These are phyloP conservation scores for Casuarius casuarius DNA, from an alignment of 2,113 vertebrate species.

Conservation along the genomic window DNA sequence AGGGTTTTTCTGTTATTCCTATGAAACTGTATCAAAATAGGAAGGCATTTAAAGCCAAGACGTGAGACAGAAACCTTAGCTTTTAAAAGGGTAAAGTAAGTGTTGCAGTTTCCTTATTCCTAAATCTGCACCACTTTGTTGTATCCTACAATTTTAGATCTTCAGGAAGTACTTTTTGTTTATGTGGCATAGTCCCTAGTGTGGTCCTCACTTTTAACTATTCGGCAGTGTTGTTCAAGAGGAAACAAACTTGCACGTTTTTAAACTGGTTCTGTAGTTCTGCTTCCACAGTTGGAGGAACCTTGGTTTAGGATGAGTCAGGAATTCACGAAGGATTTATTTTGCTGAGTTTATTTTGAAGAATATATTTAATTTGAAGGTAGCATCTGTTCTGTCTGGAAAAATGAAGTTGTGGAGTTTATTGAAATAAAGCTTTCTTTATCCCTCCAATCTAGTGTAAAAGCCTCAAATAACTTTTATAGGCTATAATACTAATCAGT, in stretches of 20 bases:
- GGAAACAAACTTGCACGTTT: background rate
- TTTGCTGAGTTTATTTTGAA: background rate
- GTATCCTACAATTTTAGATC: background rate
- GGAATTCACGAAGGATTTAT: background rate
- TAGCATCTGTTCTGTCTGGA: background rate
- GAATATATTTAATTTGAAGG: background rate
- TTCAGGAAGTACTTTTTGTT: background rate
- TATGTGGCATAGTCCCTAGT: background rate
- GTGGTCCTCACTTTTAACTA: background rate
- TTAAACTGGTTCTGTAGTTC: background rate
- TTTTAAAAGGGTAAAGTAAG: background rate
- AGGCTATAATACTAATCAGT: background rate
- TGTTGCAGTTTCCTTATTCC: background rate
- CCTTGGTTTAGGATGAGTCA: background rate
- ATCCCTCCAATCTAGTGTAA: background rate
- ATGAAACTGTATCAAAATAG: background rate
- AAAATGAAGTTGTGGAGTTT: background rate
- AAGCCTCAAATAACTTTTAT: background rate
- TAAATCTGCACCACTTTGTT: background rate
- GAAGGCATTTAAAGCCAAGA: background rate
- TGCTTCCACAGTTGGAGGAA: background rate
- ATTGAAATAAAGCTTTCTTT: background rate
- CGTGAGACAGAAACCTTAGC: background rate
- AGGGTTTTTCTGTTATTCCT: background rate
- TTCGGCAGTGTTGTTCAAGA: background rate